phyloP scores from a whole-genome alignment of 2,797 vertebrate species.

The Gallirallus australis region DNA sequence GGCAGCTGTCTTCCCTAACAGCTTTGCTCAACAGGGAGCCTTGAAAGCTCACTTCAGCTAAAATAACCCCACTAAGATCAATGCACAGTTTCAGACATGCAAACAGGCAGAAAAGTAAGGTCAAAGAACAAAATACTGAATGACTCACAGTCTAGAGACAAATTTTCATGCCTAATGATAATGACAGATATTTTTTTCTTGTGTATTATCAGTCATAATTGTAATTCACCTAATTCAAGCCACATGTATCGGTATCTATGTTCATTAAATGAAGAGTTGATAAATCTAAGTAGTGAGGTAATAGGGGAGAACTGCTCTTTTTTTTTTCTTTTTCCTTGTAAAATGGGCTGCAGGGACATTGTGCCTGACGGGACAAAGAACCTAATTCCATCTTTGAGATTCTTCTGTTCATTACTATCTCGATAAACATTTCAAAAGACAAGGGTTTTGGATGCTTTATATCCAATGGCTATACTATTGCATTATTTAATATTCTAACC shows the following conservation, averaged over 20 bases:
- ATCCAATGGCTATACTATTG: not conserved
- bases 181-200: not conserved
- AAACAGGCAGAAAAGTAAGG: constrained; percentile 18
- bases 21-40: not conserved
- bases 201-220: not conserved
- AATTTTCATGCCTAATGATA: not conserved
- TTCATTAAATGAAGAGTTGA: not conserved
- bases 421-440: not conserved
- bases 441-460: fast-evolving
- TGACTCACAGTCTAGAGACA: not conserved
- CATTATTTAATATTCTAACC: not conserved
- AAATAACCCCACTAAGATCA: constrained; percentile 33
- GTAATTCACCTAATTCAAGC: not conserved
- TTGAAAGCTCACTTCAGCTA: constrained; percentile 16
- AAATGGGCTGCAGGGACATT: not conserved
- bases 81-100: not conserved
- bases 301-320: not conserved
- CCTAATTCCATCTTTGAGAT: not conserved
- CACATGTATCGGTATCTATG: not conserved
- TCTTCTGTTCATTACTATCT: not conserved
- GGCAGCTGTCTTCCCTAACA: constrained; percentile 40
- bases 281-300: not conserved
- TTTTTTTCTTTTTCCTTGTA: not conserved
- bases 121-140: not conserved
- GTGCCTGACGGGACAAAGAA: not conserved